Base-by-base conservation (phyloP, 2,888 invertebrate genomes). In the Dolomedes plantarius region DNA sequence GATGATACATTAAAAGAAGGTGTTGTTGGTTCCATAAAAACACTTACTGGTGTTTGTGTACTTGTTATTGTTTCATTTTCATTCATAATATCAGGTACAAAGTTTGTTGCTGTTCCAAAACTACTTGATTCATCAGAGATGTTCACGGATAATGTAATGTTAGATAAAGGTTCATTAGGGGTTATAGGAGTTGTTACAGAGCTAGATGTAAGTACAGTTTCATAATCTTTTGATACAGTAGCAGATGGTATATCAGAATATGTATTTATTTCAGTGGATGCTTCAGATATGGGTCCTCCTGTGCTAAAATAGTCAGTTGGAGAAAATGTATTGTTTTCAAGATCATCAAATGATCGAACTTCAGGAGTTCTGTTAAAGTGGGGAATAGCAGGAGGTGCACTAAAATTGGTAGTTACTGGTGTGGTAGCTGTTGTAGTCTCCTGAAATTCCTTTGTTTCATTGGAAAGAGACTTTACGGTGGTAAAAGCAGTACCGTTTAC, bases 301-400 rank as follows among this genome's bases (percentile, higher is more conserved):
- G 81, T 81, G 32, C n/a, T 67, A 1, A 31, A 65, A 16, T 31
- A 9, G 28, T 0, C 1, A 23, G 2, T n/a, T 65, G 29, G 16
- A 65, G 19, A 6, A 7, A 27, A 0, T 19, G 67, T 73, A n/a
- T 32, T 16, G 64, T 67, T 73, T 29, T 80, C 73, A 67, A 56
- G 31, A 39, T 56, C 19, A 56, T 85, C 83, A 65, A 46, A 71
- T 5, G 36, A 73, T 39, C 77, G 36, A n/a, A 85, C 77, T 31
- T 36, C 73, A 16, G 83, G 56, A 31, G 83, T 73, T 76, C 62
- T 65, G 46, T 77, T 85, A 19, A 41, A 77, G 11, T 19, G 39
- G 3, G 67, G 56, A n/a, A n/a, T 56, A 23, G 62, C 27, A 23
- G 28, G 23, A 28, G 67, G 32, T 46, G 29, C 27, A 29, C n/a